phyloP scores from a whole-genome alignment of 2,797 vertebrate species.

The Gadopsis marmoratus region DNA sequence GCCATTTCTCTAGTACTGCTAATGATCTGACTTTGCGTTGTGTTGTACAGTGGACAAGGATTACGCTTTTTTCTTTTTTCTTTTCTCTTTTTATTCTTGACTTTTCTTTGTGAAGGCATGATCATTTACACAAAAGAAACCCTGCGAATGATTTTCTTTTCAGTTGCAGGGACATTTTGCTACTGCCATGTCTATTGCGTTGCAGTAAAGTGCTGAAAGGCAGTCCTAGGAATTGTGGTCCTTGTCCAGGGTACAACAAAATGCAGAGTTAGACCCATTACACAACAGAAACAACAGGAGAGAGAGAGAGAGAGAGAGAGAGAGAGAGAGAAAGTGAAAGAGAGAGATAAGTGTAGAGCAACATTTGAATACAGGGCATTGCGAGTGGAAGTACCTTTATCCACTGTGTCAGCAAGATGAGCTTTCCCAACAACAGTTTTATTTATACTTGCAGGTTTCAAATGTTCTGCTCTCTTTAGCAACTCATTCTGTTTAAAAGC shows the following conservation, averaged over 20 bases:
- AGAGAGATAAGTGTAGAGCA: neutral
- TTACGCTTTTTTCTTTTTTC: neutral
- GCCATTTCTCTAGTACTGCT: neutral
- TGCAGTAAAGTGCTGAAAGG: neutral
- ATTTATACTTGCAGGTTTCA: conserved; percentile 4
- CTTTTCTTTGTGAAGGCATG: neutral
- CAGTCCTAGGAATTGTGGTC: neutral
- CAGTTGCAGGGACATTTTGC: neutral
- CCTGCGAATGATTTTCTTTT: neutral
- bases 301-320: neutral
- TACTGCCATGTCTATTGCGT: neutral
- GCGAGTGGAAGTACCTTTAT: conserved; percentile 15
- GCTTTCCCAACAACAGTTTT: neutral
- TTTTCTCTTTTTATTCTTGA: neutral
- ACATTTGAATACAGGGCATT: neutral
- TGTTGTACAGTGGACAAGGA: neutral
- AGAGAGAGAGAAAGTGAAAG: neutral
- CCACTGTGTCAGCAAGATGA: neutral
- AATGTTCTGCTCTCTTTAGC: conserved; percentile 10
- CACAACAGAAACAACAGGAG: neutral
- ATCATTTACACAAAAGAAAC: neutral
- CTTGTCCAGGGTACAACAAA: neutral
- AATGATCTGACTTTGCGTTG: neutral
- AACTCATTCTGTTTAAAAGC: conserved; percentile 12
- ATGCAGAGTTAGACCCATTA: neutral